Evolutionary conservation across 2,888 invertebrate species (phyloP), one percentile per base, ranked within the genome.

Genomic region (Agrotis exclamationis): DNA sequence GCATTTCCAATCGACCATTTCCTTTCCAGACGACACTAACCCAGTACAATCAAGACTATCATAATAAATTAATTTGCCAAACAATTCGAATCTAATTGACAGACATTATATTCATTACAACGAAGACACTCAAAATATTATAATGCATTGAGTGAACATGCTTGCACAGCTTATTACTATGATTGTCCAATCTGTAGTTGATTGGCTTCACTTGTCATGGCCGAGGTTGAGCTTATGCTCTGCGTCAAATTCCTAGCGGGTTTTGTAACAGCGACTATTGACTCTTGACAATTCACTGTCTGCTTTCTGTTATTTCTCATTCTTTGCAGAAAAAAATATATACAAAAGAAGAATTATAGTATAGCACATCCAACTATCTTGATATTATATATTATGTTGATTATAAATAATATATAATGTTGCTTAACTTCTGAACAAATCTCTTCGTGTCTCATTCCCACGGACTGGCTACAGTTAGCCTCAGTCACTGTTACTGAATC

Each of bases 31-130:
- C 57, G 64, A 74, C 51, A 70, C 57, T 51, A 48, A 63, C 53
- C 20, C 67, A 57, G 45, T 62, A 63, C 69, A 74, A 65, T 76
- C 67, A 72, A 82, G 79, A 85, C 83, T 85, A 85, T 83, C 84
- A 85, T 82, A 81, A 75, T 70, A 72, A 85, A 82, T 85, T 82
- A 82, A 81, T 84, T 82, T 85, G 86, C 83, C 83, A 88, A 88
- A 85, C 74, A 80, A 86, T 85, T 83, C 84, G 83, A 86, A 68
- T 85, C 86, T 89, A 89, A 88, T 89, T 89, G 88, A 89, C 88
- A 86, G 76, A 85, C 74, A 83, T 74, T 80, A 84, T 80, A 75
- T 79, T 76, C 24, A 63, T 75, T 81, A 85, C 83, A 80, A 87
- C 84, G 72, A 84, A 87, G 83, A 84, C 82, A 86, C 84, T 78